Evolutionary conservation across 2,888 invertebrate species (phyloP), one percentile per base, ranked within the genome.

Genomic region (Marronus borbonicus): DNA sequence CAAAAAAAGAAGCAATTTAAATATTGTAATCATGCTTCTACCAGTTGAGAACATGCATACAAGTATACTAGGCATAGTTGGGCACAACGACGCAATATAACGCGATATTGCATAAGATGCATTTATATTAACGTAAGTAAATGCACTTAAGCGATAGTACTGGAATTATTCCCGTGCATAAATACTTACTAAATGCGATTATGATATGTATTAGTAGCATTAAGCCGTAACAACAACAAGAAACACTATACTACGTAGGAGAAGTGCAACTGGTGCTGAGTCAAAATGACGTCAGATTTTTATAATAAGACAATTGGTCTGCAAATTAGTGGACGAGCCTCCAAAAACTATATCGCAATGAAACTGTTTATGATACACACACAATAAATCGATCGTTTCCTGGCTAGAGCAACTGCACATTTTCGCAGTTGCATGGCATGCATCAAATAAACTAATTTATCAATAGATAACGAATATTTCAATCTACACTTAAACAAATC

Each of bases 241-340:
- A 17, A 39, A 20, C 39, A 72, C 72, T 72, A 58, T 58, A 72
- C 39, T 14, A 72, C 69, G 17, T 58, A 36, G 36, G 4, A 58
- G 50, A 68, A 68, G 50, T 68, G 68, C 68, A 68, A 68, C 70
- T 44, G 72, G 20, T 58, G 17, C 39, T 10, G 10, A 68, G 31
- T 72, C 44, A 60, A 74, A 28, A 28, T 74, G 72, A 74, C 72
- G 72, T 60, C 60, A 62, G 60, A 60, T 60, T 44, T 17, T 60
- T 44, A 49, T 44, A 74, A 74, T 60, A 74, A 60, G 62, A 74
- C 72, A 74, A 74, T 74, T 74, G 72, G 60, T 39, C 60, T 8
- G n/a, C 60, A 74, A 74, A 74, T 44, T 14, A 60, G 24, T 44
- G 44, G 60, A 60, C 72, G 60, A 74, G 72, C 72, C 72, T 74